phyloP scores from a whole-genome alignment of 2,888 invertebrate genomes.

The Lamellibrachia columna region DNA sequence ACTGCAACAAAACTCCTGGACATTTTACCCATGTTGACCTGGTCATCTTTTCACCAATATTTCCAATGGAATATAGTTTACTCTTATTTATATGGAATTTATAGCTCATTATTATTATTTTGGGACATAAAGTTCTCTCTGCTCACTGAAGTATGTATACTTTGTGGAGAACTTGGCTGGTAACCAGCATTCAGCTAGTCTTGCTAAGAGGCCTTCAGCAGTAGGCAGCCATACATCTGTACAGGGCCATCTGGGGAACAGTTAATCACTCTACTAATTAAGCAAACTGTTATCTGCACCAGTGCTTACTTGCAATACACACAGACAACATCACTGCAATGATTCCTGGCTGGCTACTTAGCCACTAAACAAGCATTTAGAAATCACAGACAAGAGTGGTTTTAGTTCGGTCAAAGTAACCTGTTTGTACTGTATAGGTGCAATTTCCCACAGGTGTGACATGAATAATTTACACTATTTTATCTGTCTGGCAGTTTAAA shows the following conservation, averaged over 20 bases:
- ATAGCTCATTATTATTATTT: neutral
- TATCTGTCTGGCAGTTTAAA: neutral
- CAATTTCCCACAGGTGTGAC: neutral
- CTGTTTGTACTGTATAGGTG: neutral
- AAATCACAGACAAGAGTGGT: neutral
- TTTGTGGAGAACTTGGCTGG: neutral
- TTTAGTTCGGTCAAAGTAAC: neutral
- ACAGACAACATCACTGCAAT: neutral
- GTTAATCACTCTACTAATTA: neutral
- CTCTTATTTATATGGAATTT: neutral
- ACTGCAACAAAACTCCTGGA: too few species aligned
- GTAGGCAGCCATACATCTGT: conserved; percentile 10
- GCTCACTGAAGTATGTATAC: neutral
- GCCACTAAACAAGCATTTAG: neutral
- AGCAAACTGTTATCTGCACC: neutral
- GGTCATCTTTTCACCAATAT: too few species aligned
- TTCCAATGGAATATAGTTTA: too few species aligned
- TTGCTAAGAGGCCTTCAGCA: neutral
- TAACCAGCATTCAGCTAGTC: neutral
- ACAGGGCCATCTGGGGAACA: neutral
- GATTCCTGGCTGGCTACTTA: conserved; percentile 1
- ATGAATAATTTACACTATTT: neutral
- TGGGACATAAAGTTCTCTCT: neutral
- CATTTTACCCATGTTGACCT: too few species aligned
- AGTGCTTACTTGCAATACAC: neutral